A percentile compares a stretch with the other conserved stretches of the same genome.
Evolutionary conservation across 2,113 vertebrate genomes (phyloP).

Genomic region (Callopanchax toddi): DNA sequence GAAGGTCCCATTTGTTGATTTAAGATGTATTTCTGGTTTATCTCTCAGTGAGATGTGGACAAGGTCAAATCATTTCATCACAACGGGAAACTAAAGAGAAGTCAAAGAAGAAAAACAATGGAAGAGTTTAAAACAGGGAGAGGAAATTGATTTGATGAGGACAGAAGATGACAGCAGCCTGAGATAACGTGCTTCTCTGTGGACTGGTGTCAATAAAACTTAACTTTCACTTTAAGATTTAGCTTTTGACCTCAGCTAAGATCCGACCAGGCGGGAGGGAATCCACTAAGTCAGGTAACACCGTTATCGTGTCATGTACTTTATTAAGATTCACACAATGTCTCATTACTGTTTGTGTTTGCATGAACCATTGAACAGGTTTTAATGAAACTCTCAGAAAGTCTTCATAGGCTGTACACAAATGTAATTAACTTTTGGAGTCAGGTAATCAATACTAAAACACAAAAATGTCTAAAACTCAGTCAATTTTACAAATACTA

Average conservation of each 20-base stretch:
- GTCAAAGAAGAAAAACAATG: constrained; percentile 5
- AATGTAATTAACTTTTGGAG: too few relatives aligned
- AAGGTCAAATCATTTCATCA: constrained; percentile 34
- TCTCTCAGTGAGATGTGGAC: constrained; percentile 44
- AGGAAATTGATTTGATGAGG: constrained; percentile 7
- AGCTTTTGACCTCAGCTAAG: constrained; percentile 12
- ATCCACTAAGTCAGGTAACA: background rate
- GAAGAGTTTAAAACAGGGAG: constrained; percentile 14
- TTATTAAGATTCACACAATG: too few relatives aligned
- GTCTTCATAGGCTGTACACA: too few relatives aligned
- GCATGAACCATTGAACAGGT: too few relatives aligned
- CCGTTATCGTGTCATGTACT: too few relatives aligned
- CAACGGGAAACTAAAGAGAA: constrained; percentile 23
- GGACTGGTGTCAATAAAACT: constrained; percentile 28
- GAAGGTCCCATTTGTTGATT: constrained; percentile 27
- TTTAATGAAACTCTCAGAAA: too few relatives aligned
- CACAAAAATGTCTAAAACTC: too few relatives aligned
- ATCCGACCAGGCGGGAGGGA: background rate
- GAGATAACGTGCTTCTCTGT: constrained; percentile 11
- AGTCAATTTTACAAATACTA: too few relatives aligned
- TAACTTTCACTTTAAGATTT: constrained; percentile 26
- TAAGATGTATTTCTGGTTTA: constrained; percentile 40
- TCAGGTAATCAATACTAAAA: too few relatives aligned
- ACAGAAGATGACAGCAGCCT: constrained; percentile 12
- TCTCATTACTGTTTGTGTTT: too few relatives aligned